Evolutionary conservation across 2,797 vertebrate species (phyloP), one percentile per base, ranked within the genome.

Genomic region (Gymnoscopelus braueri): DNA sequence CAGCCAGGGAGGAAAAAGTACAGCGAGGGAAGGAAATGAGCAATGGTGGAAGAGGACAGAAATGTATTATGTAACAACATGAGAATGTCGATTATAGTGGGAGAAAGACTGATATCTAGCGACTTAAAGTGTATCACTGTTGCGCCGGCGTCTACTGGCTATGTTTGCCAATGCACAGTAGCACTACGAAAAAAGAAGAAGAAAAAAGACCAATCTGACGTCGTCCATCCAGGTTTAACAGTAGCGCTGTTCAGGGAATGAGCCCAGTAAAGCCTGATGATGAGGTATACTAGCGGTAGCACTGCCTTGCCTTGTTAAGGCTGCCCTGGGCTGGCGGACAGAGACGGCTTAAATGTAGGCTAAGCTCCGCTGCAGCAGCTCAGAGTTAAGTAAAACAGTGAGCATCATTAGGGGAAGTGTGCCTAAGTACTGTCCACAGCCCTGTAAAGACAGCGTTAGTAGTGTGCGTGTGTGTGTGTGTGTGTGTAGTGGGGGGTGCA

Each of bases 401-500:
- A 63, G 81, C 74, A 79, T 88, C 86, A 84, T 90, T 89, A 87
- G 65, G 75, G 39, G 77, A 74, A 79, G 78, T 82, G 80, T 78
- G 77, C 81, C 82, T 80, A 56, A 85, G 83, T 74, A 75, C 63
- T 59, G 78, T 85, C 80, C 79, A 55, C 63, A 51, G 75, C 78
- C 75, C 82, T 63, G 75, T 70, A 73, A 87, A 89, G 78, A 71
- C 67, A 79, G 69, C 68, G 71, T 70, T 58, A 54, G 79, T 60
- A 29, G 69, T 69, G 67, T 68, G 60, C 67, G 6, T 3, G 29
- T 13, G 24, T 11, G 29, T 19, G 32, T 1, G 23, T 44, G 49
- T 15, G 15, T n/a, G 83, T 73, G 74, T 48, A 72, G 64, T 79
- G 74, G 74, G 74, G 84, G 82, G 74, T 72, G 79, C 50, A 62